A percentile compares a stretch with the other conserved stretches of the same genome.
phyloP scores from a whole-genome alignment of 2,888 invertebrate genomes.

The Cremastinae sp. region DNA sequence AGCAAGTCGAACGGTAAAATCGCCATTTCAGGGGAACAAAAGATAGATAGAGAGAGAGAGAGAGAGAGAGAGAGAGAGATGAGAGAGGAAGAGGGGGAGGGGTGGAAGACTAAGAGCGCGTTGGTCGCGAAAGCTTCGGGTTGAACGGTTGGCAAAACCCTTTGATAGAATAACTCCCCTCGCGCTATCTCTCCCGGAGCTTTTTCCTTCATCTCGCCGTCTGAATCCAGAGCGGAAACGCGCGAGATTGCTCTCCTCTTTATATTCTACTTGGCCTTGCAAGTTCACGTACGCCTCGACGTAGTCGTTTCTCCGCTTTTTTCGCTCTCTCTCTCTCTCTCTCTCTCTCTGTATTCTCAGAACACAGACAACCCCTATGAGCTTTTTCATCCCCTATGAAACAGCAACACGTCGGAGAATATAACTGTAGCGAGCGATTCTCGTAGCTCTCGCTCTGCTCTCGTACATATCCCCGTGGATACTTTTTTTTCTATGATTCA shows the following conservation, averaged over 20 bases:
- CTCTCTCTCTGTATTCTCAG: conserved; percentile 41
- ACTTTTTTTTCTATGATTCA: conserved; percentile 18
- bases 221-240: conserved; percentile 40
- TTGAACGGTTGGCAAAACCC: conserved; percentile 54
- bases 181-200: conserved; percentile 53
- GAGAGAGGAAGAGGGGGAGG: conserved; percentile 30
- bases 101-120: conserved; percentile 7
- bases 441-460: conserved; percentile 6
- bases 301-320: too few relatives aligned
- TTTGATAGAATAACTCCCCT: conserved; percentile 56
- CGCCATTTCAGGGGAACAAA: conserved; percentile 32
- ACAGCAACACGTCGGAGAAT: conserved; percentile 35
- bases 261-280: conserved; percentile 59
- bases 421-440: neutral
- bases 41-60: conserved; percentile 35
- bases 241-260: conserved; percentile 56
- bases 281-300: conserved; percentile 24
- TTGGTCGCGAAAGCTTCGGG: conserved; percentile 17
- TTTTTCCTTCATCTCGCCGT: conserved; percentile 40
- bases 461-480: conserved; percentile 1
- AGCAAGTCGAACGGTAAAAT: conserved; percentile 55
- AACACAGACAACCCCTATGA: conserved; percentile 56
- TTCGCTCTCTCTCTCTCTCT: conserved; percentile 13
- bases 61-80: conserved; percentile 28
- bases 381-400: conserved; percentile 45